A percentile compares a stretch with the other conserved stretches of the same genome.
These are phyloP conservation scores for Capreolus pygargus DNA, from an alignment of 2,113 vertebrate genomes.

Conservation along the genomic window DNA sequence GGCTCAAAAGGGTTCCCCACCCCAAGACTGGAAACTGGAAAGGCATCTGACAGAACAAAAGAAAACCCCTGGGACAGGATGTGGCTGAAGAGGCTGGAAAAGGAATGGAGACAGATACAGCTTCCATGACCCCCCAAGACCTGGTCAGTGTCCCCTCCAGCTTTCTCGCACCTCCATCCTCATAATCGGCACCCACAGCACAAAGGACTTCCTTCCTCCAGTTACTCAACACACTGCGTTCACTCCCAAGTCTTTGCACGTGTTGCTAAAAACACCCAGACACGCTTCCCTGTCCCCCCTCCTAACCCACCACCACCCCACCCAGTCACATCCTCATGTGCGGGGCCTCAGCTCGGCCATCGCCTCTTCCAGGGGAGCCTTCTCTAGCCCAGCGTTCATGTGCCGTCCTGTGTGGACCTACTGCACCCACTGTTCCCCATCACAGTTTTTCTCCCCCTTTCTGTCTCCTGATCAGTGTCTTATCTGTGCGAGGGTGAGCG, in stretches of 20 bases:
- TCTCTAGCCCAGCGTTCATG: not conserved
- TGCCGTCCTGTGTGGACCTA: not conserved
- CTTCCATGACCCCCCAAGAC: not conserved
- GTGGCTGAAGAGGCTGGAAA: not conserved
- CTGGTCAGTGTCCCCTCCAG: not conserved
- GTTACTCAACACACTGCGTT: not conserved
- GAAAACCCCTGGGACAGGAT: not conserved
- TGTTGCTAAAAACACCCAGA: not conserved
- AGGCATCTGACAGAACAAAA: not conserved
- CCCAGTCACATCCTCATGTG: not conserved
- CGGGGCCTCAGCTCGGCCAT: not conserved
- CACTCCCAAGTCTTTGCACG: not conserved
- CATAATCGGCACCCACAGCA: not conserved
- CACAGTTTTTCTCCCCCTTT: not conserved
- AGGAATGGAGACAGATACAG: not conserved
- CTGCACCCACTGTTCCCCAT: not conserved
- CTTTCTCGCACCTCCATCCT: not conserved
- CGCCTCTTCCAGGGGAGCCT: not conserved
- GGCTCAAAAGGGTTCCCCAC: not conserved
- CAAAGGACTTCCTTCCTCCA: not conserved
- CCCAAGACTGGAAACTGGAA: not conserved
- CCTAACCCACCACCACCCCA: not conserved
- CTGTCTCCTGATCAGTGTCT: not conserved
- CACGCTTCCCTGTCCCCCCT: not conserved
- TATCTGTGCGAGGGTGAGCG: no score